These are phyloP conservation scores for Vireo altiloquus DNA, from an alignment of 2,113 vertebrate species.

Conservation along the genomic window DNA sequence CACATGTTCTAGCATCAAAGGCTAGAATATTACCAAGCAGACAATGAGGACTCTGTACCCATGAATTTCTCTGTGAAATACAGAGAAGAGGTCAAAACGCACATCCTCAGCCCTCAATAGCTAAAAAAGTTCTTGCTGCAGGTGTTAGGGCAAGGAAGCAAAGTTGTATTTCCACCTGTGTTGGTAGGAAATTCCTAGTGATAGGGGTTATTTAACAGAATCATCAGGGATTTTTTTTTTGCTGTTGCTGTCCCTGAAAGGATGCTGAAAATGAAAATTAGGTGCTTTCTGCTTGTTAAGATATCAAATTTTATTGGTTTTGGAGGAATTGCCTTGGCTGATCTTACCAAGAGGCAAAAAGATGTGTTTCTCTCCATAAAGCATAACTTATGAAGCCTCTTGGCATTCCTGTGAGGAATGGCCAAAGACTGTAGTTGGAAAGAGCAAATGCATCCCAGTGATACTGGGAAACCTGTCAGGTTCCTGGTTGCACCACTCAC, in stretches of 20 bases:
- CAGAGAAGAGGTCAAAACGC: not conserved
- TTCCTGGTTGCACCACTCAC: not conserved
- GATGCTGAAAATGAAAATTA: not conserved
- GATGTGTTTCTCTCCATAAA: not conserved
- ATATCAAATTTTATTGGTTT: not conserved
- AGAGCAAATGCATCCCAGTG: not conserved
- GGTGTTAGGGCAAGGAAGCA: no score
- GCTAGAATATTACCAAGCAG: not conserved
- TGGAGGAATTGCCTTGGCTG: not conserved
- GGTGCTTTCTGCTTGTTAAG: not conserved
- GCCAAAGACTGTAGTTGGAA: not conserved
- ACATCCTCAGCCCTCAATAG: not conserved
- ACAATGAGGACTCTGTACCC: not conserved
- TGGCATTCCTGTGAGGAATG: not conserved
- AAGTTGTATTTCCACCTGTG: no score
- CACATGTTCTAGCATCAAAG: not conserved
- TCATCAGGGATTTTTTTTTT: not conserved
- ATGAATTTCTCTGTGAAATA: not conserved
- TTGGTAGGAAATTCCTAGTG: no score
- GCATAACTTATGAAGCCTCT: not conserved
- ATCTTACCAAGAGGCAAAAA: not conserved
- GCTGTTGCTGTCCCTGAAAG: not conserved
- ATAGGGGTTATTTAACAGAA: not conserved
- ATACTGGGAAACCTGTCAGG: not conserved
- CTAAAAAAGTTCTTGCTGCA: no score